Conservation (phyloP, 2,888 invertebrate species). For the Agonum fuliginosum region DNA sequence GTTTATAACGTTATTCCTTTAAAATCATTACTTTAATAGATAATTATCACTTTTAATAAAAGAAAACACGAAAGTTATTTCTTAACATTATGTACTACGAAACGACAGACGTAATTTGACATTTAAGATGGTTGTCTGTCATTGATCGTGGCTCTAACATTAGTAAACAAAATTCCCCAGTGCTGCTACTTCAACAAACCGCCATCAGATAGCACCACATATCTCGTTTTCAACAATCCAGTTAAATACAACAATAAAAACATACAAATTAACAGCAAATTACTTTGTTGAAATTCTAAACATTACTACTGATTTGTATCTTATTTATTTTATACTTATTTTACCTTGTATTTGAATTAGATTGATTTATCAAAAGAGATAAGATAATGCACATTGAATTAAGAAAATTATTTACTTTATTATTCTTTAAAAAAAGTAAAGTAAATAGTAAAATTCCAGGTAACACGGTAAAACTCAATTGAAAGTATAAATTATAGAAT, state of each 20-base stretch:
- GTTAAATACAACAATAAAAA: neutral
- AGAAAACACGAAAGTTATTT: constrained; percentile 35
- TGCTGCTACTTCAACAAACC: neutral
- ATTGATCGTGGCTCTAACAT: constrained; percentile 54
- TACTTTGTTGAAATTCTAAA: too few species aligned
- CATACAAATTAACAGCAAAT: too few species aligned
- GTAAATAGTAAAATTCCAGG: too few species aligned
- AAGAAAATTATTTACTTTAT: too few species aligned
- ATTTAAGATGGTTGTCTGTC: constrained; percentile 59
- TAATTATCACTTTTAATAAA: constrained; percentile 51
- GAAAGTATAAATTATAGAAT: too few species aligned
- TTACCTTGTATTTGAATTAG: neutral
- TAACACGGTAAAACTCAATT: too few species aligned
- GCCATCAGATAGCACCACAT: neutral
- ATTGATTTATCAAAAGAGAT: neutral
- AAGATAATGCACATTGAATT: too few species aligned
- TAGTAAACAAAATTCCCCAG: constrained; percentile 55
- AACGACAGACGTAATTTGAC: constrained; percentile 59
- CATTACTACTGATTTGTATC: too few species aligned
- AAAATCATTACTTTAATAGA: constrained; percentile 57
- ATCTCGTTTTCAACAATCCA: constrained; percentile 5
- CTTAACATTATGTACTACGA: constrained; percentile 55
- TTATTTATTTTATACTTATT: neutral
- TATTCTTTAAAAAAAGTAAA: too few species aligned
- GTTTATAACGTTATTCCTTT: constrained; percentile 45